These are phyloP conservation scores for Venusia cambrica DNA, from an alignment of 2,888 invertebrate genomes.

Conservation along the genomic window DNA sequence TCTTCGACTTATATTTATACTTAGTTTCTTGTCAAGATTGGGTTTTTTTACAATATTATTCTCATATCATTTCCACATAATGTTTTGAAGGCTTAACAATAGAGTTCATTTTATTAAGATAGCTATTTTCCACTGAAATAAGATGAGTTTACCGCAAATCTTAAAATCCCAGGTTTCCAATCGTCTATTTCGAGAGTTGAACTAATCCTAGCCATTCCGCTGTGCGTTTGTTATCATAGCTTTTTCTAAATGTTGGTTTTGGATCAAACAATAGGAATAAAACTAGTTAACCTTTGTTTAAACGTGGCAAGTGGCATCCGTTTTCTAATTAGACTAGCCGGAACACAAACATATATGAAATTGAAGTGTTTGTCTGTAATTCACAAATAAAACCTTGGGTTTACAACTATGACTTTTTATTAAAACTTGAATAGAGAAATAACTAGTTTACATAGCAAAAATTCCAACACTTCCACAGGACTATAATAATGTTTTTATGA, in stretches of 20 bases:
- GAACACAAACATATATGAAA: too few species aligned
- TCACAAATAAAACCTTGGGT: too few species aligned
- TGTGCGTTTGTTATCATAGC: slow-evolving; percentile 47
- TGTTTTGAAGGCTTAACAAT: background rate
- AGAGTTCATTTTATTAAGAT: slow-evolving; percentile 2
- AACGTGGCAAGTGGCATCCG: slow-evolving; percentile 9
- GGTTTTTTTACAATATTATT: too few species aligned
- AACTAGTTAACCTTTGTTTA: slow-evolving; percentile 17
- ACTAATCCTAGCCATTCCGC: slow-evolving; percentile 35
- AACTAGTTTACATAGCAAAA: too few species aligned
- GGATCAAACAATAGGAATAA: slow-evolving; percentile 35
- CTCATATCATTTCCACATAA: too few species aligned
- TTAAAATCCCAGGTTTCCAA: slow-evolving; percentile 23
- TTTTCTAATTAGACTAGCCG: slow-evolving; percentile 6
- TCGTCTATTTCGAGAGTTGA: slow-evolving; percentile 42
- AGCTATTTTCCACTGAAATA: slow-evolving; percentile 1
- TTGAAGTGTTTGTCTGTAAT: too few species aligned
- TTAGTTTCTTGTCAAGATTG: too few species aligned
- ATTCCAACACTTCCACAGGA: too few species aligned
- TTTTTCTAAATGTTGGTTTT: slow-evolving; percentile 49
- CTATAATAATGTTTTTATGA: too few species aligned
- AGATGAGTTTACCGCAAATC: slow-evolving; percentile 5
- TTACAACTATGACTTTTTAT: too few species aligned
- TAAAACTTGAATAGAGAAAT: too few species aligned
- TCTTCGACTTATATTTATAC: too few species aligned